These are phyloP conservation scores for Melipona quadrifasciata DNA, from an alignment of 1,140 invertebrate genomes.

Conservation along the genomic window DNA sequence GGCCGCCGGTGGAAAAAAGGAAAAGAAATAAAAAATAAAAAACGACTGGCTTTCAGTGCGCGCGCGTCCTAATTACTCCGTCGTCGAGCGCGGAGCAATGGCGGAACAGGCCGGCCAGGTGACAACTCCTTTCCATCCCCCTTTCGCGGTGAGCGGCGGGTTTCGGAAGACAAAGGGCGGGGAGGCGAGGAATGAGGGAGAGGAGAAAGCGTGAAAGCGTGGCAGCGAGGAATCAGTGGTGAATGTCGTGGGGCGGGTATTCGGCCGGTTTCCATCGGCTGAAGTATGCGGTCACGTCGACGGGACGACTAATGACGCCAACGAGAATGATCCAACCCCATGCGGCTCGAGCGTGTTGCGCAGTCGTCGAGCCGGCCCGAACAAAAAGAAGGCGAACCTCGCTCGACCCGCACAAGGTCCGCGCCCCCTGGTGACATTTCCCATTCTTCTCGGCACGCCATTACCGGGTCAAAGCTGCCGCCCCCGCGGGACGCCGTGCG, in stretches of 20 bases:
- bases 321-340: constrained; percentile 75
- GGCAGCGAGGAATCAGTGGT: not conserved
- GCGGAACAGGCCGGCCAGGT: constrained; percentile 25
- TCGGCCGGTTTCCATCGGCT: constrained; percentile 49
- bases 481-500: constrained; percentile 77
- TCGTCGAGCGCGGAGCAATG: not conserved
- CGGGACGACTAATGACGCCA: constrained; percentile 76
- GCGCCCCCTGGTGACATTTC: constrained; percentile 81
- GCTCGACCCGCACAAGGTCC: constrained; percentile 66
- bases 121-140: constrained; percentile 41
- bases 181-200: not conserved
- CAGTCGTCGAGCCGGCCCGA: constrained; percentile 65
- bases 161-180: not conserved
- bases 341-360: constrained; percentile 66
- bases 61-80: constrained; percentile 50
- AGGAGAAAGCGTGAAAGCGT: constrained; percentile 20
- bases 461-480: constrained; percentile 80
- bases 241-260: not conserved
- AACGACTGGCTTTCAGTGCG: not conserved
- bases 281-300: constrained; percentile 73
- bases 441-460: constrained; percentile 81
- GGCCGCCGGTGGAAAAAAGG: not conserved
- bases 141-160: not conserved
- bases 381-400: constrained; percentile 74
- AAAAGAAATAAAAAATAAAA: not conserved